Evolutionary conservation across 1,140 invertebrate species (phyloP), one percentile per base, ranked within the genome.

Genomic region (Ruditapes philippinarum): DNA sequence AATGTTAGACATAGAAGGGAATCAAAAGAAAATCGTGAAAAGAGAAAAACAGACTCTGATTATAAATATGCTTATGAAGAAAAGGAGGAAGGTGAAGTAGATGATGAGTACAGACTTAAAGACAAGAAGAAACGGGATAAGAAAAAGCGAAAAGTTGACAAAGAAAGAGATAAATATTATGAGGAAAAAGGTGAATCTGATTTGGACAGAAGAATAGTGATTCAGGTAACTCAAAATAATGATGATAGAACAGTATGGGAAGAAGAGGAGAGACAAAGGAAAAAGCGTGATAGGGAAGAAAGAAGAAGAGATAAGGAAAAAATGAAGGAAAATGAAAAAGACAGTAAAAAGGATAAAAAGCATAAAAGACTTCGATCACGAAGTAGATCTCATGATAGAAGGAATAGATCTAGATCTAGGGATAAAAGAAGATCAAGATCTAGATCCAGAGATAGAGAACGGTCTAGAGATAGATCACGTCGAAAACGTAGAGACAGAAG

Each of bases 401-500:
- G 79, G 70, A 51, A 33, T 14, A 62, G 74, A 78, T 74, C 82
- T 76, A 95, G 94, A 91, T 88, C 80, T 70, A 82, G 89, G 91
- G 54, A 91, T 68, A 82, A 92, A 79, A 33, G 42, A 70, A 82
- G 90, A 79, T 94, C 79, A 91, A 94, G 92, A 68, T 89, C 38
- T 33, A 80, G 76, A 68, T 57, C 57, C 31, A 78, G 81, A n/a
- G 84, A 87, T 42, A 73, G 74, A 49, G 40, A 60, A 42, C 22
- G 85, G 36, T 40, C 31, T 9, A 79, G 74, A 49, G 33, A 68
- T 79, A 95, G 94, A 91, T 79, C 60, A 74, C 80, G 89, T 84
- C 94, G 95, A 60, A 94, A 94, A 65, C 70, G 87, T 57, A 70
- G 73, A 57, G 88, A 88, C 62, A 91, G 94, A 94, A 85, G 93